phyloP scores from a whole-genome alignment of 1,140 invertebrate species.

The Manduca sexta region DNA sequence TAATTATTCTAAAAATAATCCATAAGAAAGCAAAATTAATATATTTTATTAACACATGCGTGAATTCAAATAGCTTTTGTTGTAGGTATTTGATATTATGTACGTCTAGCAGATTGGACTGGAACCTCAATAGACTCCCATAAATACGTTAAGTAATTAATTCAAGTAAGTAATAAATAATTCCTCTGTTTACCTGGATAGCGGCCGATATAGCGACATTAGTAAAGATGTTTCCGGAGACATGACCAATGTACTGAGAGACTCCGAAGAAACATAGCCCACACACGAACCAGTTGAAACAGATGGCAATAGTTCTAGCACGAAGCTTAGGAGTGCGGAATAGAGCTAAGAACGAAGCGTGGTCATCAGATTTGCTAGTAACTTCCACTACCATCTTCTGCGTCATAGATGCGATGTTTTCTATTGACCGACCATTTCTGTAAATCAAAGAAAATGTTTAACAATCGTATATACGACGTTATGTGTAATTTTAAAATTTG shows the following conservation, averaged over 20 bases:
- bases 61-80: no score
- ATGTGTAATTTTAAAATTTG: not conserved
- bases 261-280: conserved; percentile 85
- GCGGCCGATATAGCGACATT: conserved; percentile 82
- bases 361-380: conserved; percentile 36
- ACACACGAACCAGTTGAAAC: conserved; percentile 82
- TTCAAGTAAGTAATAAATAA: no score
- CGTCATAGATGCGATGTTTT: conserved; percentile 62
- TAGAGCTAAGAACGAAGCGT: conserved; percentile 78
- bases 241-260: conserved; percentile 82
- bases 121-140: no score
- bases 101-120: no score
- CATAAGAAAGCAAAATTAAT: no score
- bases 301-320: conserved; percentile 81
- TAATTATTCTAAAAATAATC: no score
- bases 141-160: no score
- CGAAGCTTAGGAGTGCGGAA: conserved; percentile 83
- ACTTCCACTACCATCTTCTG: conserved; percentile 52
- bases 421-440: conserved; percentile 73
- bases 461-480: not conserved
- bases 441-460: conserved; percentile 14
- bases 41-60: no score
- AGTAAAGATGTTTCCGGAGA: conserved; percentile 82
- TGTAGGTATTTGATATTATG: no score
- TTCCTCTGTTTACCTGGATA: conserved; percentile 74